Evolutionary conservation across 2,113 vertebrate species (phyloP).

Genomic region (Zapornia atra): DNA sequence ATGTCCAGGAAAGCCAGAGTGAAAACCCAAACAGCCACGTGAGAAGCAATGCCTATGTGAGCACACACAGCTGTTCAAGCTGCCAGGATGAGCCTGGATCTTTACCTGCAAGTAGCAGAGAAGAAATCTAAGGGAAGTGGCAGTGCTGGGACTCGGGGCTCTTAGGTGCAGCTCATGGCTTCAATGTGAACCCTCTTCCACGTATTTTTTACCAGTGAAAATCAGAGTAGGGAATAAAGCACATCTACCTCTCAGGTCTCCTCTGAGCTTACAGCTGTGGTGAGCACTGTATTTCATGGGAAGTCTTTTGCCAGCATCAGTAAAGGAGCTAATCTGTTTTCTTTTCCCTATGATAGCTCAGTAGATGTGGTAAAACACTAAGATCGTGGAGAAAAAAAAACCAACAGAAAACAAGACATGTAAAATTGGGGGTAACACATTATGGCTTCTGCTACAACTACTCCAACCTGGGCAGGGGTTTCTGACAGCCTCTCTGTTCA

Average conservation of each 20-base stretch:
- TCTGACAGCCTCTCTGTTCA: background rate
- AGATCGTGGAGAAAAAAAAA: background rate
- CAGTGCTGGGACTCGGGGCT: background rate
- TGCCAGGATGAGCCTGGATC: background rate
- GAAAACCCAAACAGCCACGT: background rate
- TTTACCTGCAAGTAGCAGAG: background rate
- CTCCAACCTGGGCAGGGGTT: background rate
- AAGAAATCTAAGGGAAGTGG: background rate
- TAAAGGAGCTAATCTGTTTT: background rate
- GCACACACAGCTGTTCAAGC: background rate
- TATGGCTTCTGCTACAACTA: background rate
- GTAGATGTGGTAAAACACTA: background rate
- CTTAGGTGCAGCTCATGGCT: background rate
- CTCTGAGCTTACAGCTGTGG: background rate
- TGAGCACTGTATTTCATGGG: background rate
- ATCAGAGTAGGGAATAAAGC: background rate
- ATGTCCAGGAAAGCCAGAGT: background rate
- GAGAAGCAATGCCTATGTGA: fast-evolving
- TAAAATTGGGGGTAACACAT: background rate
- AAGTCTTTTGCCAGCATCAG: background rate
- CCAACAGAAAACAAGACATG: background rate
- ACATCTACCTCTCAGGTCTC: background rate
- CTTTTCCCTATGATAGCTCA: background rate
- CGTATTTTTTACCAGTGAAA: background rate
- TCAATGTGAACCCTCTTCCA: background rate